These are phyloP conservation scores for Elaphurus davidianus DNA, from an alignment of 2,113 vertebrate genomes.

Conservation along the genomic window DNA sequence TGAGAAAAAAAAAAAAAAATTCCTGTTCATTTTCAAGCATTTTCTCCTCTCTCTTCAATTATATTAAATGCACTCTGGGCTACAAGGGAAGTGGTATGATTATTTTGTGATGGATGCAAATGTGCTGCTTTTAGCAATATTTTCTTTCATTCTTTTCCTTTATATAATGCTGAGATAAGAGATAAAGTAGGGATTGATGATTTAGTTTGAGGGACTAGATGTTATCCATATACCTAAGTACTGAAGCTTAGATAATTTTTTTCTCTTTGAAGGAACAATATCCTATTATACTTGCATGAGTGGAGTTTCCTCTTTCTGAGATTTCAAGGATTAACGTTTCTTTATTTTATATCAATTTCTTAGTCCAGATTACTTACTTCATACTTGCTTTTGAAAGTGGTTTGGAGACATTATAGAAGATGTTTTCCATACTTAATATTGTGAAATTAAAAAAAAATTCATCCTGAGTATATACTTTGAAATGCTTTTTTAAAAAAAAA, in stretches of 20 bases:
- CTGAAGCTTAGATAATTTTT: not conserved
- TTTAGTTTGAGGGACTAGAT: conserved; percentile 14
- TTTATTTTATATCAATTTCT: conserved; percentile 36
- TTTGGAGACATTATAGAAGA: not conserved
- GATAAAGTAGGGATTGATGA: not conserved
- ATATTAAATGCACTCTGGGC: not conserved
- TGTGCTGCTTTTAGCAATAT: conserved; percentile 3
- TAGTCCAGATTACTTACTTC: not conserved
- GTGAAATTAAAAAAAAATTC: not conserved
- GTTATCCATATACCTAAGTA: not conserved
- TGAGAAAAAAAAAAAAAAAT: not conserved
- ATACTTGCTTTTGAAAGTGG: not conserved
- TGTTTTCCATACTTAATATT: not conserved
- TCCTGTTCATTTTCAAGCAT: not conserved
- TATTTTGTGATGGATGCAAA: conserved; percentile 19
- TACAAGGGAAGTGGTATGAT: not conserved
- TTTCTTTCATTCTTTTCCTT: not conserved
- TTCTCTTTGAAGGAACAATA: not conserved
- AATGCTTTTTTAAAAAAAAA: not conserved
- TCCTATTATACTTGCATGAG: not conserved
- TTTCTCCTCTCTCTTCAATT: not conserved
- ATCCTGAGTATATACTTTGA: not conserved
- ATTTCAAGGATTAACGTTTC: conserved; percentile 18
- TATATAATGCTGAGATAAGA: not conserved
- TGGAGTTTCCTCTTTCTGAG: not conserved